These are phyloP conservation scores for Tapirus indicus DNA, from an alignment of 2,797 vertebrate genomes.

Conservation along the genomic window DNA sequence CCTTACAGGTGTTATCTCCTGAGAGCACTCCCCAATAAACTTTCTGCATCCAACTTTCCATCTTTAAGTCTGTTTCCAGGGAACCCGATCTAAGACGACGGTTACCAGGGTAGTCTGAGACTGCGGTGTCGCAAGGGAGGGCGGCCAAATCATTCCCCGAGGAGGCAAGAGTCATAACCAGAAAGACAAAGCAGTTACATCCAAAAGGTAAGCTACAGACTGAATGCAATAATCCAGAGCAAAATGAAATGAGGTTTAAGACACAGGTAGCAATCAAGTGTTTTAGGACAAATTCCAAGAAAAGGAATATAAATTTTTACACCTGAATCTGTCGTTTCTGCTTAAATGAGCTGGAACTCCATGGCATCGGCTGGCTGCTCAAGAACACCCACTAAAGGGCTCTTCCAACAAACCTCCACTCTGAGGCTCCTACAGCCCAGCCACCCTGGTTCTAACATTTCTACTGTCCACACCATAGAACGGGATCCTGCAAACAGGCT, in stretches of 20 bases:
- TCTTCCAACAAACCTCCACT: background rate
- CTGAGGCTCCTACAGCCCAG: background rate
- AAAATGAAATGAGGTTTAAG: conserved; percentile 14
- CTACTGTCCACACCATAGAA: background rate
- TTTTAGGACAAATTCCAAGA: background rate
- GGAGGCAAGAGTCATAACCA: background rate
- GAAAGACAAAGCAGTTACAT: background rate
- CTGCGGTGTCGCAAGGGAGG: background rate
- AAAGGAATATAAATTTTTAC: background rate
- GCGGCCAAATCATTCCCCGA: background rate
- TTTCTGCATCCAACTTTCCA: background rate
- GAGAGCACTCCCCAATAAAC: background rate
- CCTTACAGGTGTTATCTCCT: background rate
- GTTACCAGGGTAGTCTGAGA: background rate
- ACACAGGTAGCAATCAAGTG: background rate
- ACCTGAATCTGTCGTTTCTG: background rate
- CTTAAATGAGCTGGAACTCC: background rate
- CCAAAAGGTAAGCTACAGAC: background rate
- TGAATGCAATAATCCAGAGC: background rate
- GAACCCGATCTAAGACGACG: background rate
- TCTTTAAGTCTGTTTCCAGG: background rate
- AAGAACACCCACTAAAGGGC: background rate
- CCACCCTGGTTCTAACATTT: background rate
- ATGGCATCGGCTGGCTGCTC: background rate
- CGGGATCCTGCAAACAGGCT: background rate